Percentiles rank a stretch among this genome's conserved stretches.
These are phyloP conservation scores for Enteromius treurensis DNA, from an alignment of 2,797 vertebrate genomes.

Conservation along the genomic window DNA sequence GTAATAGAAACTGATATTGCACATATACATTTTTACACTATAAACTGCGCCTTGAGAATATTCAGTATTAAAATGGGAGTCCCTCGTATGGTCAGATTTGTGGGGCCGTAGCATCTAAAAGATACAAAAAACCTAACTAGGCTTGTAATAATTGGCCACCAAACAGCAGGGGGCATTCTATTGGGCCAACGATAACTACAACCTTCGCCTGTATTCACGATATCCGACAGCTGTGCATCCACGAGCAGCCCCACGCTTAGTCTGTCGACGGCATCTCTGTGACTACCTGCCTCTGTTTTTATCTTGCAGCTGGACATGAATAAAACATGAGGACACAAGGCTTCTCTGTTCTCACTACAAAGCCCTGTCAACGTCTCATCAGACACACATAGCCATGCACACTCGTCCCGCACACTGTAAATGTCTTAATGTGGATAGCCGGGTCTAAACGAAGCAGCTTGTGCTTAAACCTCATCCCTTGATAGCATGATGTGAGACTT, in stretches of 20 bases:
- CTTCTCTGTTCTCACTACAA: conserved; percentile 82
- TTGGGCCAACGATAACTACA: conserved; percentile 66
- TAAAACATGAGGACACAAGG: conserved; percentile 84
- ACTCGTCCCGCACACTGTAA: conserved; percentile 35
- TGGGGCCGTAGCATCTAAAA: neutral
- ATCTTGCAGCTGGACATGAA: conserved; percentile 85
- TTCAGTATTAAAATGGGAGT: neutral
- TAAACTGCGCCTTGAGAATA: neutral
- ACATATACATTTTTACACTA: neutral
- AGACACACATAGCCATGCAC: conserved; percentile 54
- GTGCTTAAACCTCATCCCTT: conserved; percentile 43
- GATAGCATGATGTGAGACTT: conserved; percentile 30
- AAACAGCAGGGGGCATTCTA: conserved; percentile 72
- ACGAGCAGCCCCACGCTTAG: conserved; percentile 71
- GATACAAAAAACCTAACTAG: neutral
- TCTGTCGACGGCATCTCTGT: conserved; percentile 72
- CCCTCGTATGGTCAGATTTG: neutral
- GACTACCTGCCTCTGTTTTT: conserved; percentile 79
- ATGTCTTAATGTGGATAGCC: neutral
- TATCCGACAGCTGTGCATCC: conserved; percentile 42
- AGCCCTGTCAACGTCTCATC: conserved; percentile 80
- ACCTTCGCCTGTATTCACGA: conserved; percentile 36
- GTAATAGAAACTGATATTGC: neutral
- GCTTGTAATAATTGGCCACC: conserved; percentile 10
- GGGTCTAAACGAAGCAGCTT: conserved; percentile 38